Conservation (phyloP, 2,113 vertebrate genomes). For the Xiphophorus hellerii region DNA sequence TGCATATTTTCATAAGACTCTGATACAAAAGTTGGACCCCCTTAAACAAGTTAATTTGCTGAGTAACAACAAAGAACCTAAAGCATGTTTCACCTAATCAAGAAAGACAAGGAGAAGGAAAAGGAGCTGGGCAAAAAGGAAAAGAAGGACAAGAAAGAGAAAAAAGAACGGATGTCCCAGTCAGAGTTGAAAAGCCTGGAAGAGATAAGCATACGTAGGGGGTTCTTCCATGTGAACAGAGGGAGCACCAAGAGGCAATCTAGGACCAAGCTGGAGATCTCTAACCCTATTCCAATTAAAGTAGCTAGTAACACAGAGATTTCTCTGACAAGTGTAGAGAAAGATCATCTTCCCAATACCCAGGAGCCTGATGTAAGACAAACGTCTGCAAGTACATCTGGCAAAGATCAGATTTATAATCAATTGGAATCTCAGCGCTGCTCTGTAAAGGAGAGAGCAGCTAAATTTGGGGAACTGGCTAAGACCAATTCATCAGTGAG, state of each 20-base stretch:
- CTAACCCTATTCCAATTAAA: slow-evolving; percentile 94
- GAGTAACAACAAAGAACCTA: slow-evolving; percentile 21
- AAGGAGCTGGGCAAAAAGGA: slow-evolving; percentile 88
- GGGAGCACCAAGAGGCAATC: slow-evolving; percentile 88
- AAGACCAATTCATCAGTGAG: slow-evolving; percentile 85
- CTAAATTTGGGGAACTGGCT: slow-evolving; percentile 88
- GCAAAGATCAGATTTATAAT: slow-evolving; percentile 77
- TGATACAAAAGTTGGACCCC: not conserved
- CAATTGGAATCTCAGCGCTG: slow-evolving; percentile 75
- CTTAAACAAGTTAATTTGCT: slow-evolving; percentile 13
- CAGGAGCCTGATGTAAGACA: slow-evolving; percentile 80
- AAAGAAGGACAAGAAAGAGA: slow-evolving; percentile 93
- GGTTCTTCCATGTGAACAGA: slow-evolving; percentile 92
- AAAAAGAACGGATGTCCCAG: slow-evolving; percentile 94
- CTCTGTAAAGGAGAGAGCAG: slow-evolving; percentile 89
- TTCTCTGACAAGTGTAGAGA: slow-evolving; percentile 84
- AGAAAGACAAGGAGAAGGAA: slow-evolving; percentile 89
- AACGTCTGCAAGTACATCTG: slow-evolving; percentile 82
- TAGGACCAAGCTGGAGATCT: slow-evolving; percentile 90
- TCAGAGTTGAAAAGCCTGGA: slow-evolving; percentile 93
- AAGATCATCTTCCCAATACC: slow-evolving; percentile 78
- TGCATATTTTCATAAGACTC: not conserved
- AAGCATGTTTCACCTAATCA: slow-evolving; percentile 90
- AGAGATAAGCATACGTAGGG: slow-evolving; percentile 92
- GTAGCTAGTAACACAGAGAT: slow-evolving; percentile 89